These are phyloP conservation scores for Agonum fuliginosum DNA, from an alignment of 2,888 invertebrate species.

Conservation along the genomic window DNA sequence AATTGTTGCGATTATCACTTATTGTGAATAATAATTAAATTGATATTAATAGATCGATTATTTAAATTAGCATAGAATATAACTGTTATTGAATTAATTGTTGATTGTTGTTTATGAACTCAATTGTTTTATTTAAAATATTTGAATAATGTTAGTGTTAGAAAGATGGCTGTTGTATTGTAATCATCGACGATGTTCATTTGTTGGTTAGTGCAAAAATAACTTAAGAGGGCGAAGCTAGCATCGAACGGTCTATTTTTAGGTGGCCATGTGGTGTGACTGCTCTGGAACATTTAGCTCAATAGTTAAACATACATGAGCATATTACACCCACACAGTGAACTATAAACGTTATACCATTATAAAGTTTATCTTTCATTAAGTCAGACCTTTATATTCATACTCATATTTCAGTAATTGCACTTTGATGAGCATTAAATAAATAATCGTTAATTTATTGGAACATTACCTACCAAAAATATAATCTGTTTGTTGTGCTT, in stretches of 20 bases:
- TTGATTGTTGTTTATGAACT: no score
- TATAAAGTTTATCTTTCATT: background rate
- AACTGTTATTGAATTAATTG: background rate
- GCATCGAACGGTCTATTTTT: conserved; percentile 30
- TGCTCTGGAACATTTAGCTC: conserved; percentile 10
- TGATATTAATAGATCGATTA: background rate
- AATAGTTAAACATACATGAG: background rate
- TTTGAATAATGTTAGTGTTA: no score
- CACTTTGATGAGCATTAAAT: no score
- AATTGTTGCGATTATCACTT: background rate
- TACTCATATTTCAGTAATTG: no score
- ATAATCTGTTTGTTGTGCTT: no score
- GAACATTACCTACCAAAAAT: no score
- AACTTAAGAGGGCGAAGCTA: conserved; percentile 1
- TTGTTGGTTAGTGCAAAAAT: conserved; percentile 23
- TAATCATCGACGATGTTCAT: conserved; percentile 19
- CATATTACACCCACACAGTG: conserved; percentile 1
- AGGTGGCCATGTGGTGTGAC: conserved; percentile 1
- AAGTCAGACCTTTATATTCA: background rate
- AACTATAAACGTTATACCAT: background rate
- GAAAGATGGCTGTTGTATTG: background rate
- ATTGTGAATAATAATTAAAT: background rate
- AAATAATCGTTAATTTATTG: no score
- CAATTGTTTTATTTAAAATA: no score
- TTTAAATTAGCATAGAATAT: background rate